Evolutionary conservation across 2,113 vertebrate species (phyloP).

Genomic region (Merops nubicus): DNA sequence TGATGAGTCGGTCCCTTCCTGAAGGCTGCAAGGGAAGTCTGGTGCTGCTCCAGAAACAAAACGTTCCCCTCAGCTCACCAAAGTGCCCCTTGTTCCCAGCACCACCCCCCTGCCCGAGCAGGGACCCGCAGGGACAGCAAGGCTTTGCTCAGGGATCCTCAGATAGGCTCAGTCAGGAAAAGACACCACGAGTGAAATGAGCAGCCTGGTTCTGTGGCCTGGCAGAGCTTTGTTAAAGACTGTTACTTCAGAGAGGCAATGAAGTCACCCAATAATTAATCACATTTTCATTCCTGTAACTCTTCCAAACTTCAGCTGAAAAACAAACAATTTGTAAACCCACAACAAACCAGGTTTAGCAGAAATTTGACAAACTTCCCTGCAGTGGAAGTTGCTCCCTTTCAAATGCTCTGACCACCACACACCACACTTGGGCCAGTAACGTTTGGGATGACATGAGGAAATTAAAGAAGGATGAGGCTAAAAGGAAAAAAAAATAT

Average conservation of each 20-base stretch:
- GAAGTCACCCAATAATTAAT: not conserved
- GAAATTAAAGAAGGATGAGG: not conserved
- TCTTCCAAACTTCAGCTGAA: not conserved
- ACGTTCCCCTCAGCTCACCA: not conserved
- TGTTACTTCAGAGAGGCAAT: not conserved
- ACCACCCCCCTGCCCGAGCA: not conserved
- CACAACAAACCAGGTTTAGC: not conserved
- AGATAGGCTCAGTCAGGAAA: not conserved
- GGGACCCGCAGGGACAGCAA: not conserved
- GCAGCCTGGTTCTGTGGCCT: not conserved
- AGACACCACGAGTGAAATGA: rapidly evolving
- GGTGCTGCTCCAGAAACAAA: not conserved
- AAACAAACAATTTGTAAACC: not conserved
- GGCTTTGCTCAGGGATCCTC: not conserved
- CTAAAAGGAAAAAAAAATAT: not conserved
- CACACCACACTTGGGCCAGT: rapidly evolving
- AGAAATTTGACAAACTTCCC: not conserved
- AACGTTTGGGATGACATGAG: rapidly evolving
- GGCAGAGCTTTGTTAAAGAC: not conserved
- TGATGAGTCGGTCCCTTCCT: not conserved
- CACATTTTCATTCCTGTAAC: not conserved
- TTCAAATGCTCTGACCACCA: not conserved
- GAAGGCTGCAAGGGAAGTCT: not conserved
- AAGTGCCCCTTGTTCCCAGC: not conserved
- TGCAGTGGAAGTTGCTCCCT: not conserved